These are phyloP conservation scores for Ferrisia virgata DNA, from an alignment of 2,888 invertebrate species.

Conservation along the genomic window DNA sequence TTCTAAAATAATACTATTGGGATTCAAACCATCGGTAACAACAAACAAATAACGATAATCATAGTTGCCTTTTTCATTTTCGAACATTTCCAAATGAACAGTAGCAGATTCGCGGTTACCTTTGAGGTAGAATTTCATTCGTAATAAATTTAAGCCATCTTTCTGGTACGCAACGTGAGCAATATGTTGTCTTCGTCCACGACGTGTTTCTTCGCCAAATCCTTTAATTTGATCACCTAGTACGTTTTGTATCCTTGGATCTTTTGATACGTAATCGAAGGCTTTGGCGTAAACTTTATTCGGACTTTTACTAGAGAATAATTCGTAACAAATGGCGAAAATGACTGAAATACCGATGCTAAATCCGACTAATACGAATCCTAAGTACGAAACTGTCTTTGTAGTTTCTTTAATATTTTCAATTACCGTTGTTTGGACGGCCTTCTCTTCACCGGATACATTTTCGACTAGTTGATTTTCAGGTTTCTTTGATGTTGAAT, in stretches of 20 bases:
- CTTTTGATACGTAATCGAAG: constrained; percentile 69
- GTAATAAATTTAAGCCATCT: constrained; percentile 73
- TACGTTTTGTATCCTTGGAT: constrained; percentile 73
- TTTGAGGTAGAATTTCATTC: constrained; percentile 88
- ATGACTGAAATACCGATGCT: constrained; percentile 79
- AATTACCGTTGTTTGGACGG: constrained; percentile 42
- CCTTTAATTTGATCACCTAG: constrained; percentile 87
- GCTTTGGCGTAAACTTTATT: constrained; percentile 80
- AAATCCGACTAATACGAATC: constrained; percentile 75
- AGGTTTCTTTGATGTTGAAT: background rate
- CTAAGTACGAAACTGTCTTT: constrained; percentile 81
- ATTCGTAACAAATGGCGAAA: constrained; percentile 77
- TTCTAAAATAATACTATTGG: constrained; percentile 72
- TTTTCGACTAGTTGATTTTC: constrained; percentile 2
- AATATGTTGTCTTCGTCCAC: constrained; percentile 79
- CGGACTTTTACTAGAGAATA: constrained; percentile 84
- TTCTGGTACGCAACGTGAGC: constrained; percentile 72
- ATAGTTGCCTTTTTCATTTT: constrained; percentile 60
- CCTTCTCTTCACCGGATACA: background rate
- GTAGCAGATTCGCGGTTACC: constrained; percentile 77
- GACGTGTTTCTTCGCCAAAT: constrained; percentile 79
- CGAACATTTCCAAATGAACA: constrained; percentile 76
- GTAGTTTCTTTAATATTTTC: constrained; percentile 85
- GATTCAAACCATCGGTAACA: constrained; percentile 68
- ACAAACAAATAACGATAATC: constrained; percentile 80